Percentiles rank a stretch among this genome's conserved stretches.
Conservation (phyloP, 2,888 invertebrate genomes). For the Tinea pellionella region DNA sequence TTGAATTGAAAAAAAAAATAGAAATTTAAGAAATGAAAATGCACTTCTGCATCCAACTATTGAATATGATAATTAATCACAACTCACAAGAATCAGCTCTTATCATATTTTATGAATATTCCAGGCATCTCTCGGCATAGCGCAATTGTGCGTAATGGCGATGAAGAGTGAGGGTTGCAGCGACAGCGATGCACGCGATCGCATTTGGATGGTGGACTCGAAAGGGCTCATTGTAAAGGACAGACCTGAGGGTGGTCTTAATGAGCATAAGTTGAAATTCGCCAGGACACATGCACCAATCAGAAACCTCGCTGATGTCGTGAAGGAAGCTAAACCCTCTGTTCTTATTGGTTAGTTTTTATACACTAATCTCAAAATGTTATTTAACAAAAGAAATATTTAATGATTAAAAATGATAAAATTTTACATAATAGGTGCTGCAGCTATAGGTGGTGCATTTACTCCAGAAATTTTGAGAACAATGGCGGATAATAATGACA, state of each 20-base stretch:
- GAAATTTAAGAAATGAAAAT: too few species aligned
- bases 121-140: constrained; percentile 93
- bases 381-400: too few species aligned
- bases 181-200: constrained; percentile 79
- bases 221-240: constrained; percentile 92
- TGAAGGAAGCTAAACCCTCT: constrained; percentile 84
- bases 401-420: too few species aligned
- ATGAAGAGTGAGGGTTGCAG: constrained; percentile 88
- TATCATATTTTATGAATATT: background rate
- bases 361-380: too few species aligned
- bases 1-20: too few species aligned
- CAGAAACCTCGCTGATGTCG: constrained; percentile 82
- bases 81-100: too few species aligned
- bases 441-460: constrained; percentile 95
- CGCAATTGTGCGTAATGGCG: constrained; percentile 90
- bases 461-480: constrained; percentile 84
- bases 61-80: too few species aligned
- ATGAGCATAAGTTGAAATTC: constrained; percentile 84
- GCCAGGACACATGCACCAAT: constrained; percentile 84
- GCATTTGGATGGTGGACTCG: constrained; percentile 97
- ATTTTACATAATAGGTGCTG: constrained; percentile 76
- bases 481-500: constrained; percentile 86
- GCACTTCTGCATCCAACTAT: too few species aligned
- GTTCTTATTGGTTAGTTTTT: constrained; percentile 82
- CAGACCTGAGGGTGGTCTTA: constrained; percentile 84